These are phyloP conservation scores for Zophobas morio DNA, from an alignment of 1,140 invertebrate species.

Conservation along the genomic window DNA sequence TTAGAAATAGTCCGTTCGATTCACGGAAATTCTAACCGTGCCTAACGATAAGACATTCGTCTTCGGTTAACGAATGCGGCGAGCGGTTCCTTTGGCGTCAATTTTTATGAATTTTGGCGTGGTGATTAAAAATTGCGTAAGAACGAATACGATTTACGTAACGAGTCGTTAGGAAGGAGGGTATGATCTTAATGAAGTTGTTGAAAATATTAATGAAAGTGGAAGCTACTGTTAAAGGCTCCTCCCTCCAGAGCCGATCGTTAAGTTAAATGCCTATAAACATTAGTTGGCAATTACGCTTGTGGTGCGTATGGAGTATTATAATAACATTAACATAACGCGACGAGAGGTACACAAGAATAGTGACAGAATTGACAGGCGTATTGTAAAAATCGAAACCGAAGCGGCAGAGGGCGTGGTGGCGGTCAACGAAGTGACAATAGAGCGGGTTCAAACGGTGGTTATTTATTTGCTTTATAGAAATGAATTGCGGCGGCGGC, in stretches of 20 bases:
- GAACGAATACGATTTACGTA: neutral
- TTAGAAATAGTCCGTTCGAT: neutral
- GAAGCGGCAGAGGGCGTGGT: slow-evolving; percentile 13
- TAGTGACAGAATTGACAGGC: neutral
- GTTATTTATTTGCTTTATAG: slow-evolving; percentile 48
- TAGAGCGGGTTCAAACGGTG: slow-evolving; percentile 41
- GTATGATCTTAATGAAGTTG: slow-evolving; percentile 22
- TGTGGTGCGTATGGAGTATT: slow-evolving; percentile 13
- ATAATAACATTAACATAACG: neutral
- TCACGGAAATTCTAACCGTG: neutral
- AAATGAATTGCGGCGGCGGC: slow-evolving; percentile 43
- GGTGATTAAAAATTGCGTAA: slow-evolving; percentile 17
- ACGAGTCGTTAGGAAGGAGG: slow-evolving; percentile 15
- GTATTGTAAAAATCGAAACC: neutral
- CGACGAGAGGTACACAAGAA: neutral
- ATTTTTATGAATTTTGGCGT: slow-evolving; percentile 31
- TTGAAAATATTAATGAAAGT: slow-evolving; percentile 36
- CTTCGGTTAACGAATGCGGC: neutral
- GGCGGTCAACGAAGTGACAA: slow-evolving; percentile 27
- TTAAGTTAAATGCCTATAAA: slow-evolving; percentile 37
- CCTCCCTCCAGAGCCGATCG: slow-evolving; percentile 17
- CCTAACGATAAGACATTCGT: slow-evolving; percentile 1
- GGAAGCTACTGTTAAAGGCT: slow-evolving; percentile 15
- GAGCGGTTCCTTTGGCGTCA: slow-evolving; percentile 12
- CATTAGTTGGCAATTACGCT: slow-evolving; percentile 15